phyloP scores from a whole-genome alignment of 2,888 invertebrate species.

The Drosophila pseudotakahashii region DNA sequence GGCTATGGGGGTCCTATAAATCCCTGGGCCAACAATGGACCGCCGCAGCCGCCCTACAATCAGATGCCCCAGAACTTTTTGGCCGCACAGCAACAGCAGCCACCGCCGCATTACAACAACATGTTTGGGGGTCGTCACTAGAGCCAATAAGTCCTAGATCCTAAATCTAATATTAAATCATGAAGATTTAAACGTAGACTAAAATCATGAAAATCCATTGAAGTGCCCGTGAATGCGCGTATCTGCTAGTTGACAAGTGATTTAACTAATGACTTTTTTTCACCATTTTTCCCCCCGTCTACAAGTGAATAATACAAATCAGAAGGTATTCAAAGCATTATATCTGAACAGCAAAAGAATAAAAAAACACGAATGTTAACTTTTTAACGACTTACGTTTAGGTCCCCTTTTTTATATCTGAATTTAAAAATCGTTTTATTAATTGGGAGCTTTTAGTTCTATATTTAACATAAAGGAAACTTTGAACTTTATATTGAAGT shows the following conservation, averaged over 20 bases:
- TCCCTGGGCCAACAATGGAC: conserved; percentile 28
- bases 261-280: background rate
- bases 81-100: conserved; percentile 19
- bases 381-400: background rate
- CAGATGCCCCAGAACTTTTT: conserved; percentile 24
- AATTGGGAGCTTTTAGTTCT: background rate
- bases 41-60: conserved; percentile 18
- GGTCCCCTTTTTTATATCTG: background rate
- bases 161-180: no score
- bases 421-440: background rate
- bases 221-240: conserved; percentile 11
- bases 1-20: background rate
- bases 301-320: background rate
- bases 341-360: conserved; percentile 2
- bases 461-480: background rate
- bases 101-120: conserved; percentile 61
- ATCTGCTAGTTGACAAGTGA: conserved; percentile 4
- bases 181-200: background rate
- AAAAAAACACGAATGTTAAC: background rate
- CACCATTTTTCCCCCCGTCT: background rate
- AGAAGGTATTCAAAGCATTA: background rate
- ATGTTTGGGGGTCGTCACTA: conserved; percentile 63
- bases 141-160: background rate
- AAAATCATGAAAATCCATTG: background rate
- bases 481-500: background rate